Conservation (phyloP, 2,888 invertebrate species). For the Lamproptera curius region DNA sequence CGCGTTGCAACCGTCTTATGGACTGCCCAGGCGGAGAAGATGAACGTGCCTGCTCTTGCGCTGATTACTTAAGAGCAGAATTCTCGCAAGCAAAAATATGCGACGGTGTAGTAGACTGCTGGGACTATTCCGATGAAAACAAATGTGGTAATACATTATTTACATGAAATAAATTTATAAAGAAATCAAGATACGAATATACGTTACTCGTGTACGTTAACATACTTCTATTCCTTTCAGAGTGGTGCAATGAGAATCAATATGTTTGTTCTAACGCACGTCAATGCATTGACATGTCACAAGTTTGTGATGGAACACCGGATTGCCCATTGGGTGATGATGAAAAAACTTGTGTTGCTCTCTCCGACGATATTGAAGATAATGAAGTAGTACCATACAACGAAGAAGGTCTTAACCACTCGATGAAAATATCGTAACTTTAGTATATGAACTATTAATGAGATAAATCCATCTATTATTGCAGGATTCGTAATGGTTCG, state of each 20-base stretch:
- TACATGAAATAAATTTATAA: too few species aligned
- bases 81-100: constrained; percentile 85
- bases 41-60: constrained; percentile 85
- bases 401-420: constrained; percentile 67
- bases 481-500: constrained; percentile 85
- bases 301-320: constrained; percentile 83
- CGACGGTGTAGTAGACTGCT: constrained; percentile 88
- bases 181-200: too few species aligned
- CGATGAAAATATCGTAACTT: background rate
- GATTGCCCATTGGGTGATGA: constrained; percentile 88
- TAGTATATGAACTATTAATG: background rate
- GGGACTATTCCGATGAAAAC: constrained; percentile 88
- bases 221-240: constrained; percentile 52
- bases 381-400: constrained; percentile 80
- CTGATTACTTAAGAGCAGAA: constrained; percentile 84
- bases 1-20: constrained; percentile 83
- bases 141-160: constrained; percentile 79
- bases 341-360: constrained; percentile 85
- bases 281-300: constrained; percentile 80
- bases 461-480: constrained; percentile 23
- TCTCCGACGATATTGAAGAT: constrained; percentile 74
- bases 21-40: constrained; percentile 85
- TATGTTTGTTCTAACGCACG: constrained; percentile 86
- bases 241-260: constrained; percentile 85
- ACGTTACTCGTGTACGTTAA: too few species aligned